These are phyloP conservation scores for Rhyzopertha dominica DNA, from an alignment of 1,140 invertebrate genomes.

Conservation along the genomic window DNA sequence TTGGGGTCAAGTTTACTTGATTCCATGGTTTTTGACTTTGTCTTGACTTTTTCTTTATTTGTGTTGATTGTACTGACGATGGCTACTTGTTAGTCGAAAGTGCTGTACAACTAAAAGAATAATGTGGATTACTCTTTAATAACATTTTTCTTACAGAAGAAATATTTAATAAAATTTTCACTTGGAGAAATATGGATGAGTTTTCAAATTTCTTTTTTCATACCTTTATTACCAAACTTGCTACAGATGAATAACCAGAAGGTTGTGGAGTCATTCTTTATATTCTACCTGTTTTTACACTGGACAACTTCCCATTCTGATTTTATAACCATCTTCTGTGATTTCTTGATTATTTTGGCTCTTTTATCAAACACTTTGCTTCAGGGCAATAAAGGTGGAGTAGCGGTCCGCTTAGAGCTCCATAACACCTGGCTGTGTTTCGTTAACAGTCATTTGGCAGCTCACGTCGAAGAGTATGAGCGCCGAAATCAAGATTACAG, in stretches of 20 bases:
- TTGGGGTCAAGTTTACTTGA: too few species aligned
- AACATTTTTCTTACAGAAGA: too few species aligned
- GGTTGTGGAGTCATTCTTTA: too few species aligned
- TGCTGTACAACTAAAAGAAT: not conserved
- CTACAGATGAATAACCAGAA: too few species aligned
- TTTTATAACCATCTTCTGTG: not conserved
- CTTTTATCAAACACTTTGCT: constrained; percentile 22
- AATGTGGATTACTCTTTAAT: not conserved
- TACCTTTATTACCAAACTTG: too few species aligned
- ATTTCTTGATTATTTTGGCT: constrained; percentile 1
- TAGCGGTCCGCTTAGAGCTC: constrained; percentile 85
- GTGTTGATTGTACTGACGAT: too few species aligned
- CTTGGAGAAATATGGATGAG: too few species aligned
- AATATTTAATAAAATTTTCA: too few species aligned
- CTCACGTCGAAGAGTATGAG: constrained; percentile 92
- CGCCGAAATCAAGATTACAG: constrained; percentile 93
- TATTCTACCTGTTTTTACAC: constrained; percentile 1
- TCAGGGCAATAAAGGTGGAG: constrained; percentile 96
- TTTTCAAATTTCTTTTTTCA: too few species aligned
- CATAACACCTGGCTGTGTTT: constrained; percentile 94
- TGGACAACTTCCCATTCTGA: not conserved
- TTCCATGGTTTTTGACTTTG: too few species aligned
- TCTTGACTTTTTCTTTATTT: too few species aligned
- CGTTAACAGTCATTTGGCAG: constrained; percentile 96
- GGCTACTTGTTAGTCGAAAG: too few species aligned